A percentile compares a stretch with the other conserved stretches of the same genome.
Evolutionary conservation across 2,113 vertebrate species (phyloP).

Genomic region (Strix uralensis): DNA sequence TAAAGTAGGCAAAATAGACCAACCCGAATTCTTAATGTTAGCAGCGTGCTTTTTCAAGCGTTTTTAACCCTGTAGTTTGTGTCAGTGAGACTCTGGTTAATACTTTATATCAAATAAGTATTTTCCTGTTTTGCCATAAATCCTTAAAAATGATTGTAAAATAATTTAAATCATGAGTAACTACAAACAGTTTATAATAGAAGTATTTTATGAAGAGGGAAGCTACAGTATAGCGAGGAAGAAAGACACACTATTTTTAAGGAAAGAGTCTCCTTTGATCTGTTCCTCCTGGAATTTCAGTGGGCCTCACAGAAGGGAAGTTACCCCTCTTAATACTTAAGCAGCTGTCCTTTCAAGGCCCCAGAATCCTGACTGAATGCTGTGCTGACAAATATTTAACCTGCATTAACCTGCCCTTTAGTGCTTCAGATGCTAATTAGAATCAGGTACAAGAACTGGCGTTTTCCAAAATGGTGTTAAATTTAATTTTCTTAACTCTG

Average conservation of each 20-base stretch:
- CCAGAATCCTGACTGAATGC: not conserved
- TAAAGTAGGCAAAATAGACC: not conserved
- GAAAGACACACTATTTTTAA: not conserved
- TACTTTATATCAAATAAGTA: not conserved
- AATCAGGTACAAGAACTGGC: constrained; percentile 19
- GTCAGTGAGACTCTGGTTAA: not conserved
- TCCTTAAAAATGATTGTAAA: not conserved
- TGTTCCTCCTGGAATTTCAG: constrained; percentile 26
- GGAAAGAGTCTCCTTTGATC: constrained; percentile 39
- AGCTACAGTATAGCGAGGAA: not conserved
- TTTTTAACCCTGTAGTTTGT: not conserved
- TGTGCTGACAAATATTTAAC: constrained; percentile 64
- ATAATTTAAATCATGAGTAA: not conserved
- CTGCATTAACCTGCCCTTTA: constrained; percentile 53
- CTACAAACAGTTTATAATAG: not conserved
- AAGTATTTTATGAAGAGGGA: not conserved
- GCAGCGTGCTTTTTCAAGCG: not conserved
- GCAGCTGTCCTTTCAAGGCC: constrained; percentile 24
- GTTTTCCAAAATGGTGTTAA: constrained; percentile 60
- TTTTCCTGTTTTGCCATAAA: not conserved
- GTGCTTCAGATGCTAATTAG: constrained; percentile 54
- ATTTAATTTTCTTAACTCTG: constrained; percentile 68
- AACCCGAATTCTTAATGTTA: not conserved
- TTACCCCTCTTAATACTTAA: not conserved
- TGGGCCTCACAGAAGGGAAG: constrained; percentile 2